A percentile compares a stretch with the other conserved stretches of the same genome.
Evolutionary conservation across 2,888 invertebrate genomes (phyloP).

Genomic region (Craniophora ligustri): DNA sequence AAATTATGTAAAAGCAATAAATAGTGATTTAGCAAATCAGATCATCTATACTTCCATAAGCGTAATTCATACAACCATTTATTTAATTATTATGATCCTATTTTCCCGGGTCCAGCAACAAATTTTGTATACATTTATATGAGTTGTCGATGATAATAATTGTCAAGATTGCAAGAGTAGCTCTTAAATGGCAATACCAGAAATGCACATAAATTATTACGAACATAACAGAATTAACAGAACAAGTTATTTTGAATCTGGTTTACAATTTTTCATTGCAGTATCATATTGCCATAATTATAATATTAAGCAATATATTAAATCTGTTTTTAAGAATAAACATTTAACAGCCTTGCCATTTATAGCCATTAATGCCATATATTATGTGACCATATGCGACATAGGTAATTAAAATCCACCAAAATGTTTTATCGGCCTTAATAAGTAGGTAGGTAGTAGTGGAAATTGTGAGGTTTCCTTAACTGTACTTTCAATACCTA

Average conservation of each 20-base stretch:
- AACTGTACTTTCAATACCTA: slow-evolving; percentile 21
- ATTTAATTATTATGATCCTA: too few species aligned
- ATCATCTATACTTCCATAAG: too few species aligned
- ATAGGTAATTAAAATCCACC: slow-evolving; percentile 36
- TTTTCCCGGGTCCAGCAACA: too few species aligned
- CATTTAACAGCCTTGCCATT: slow-evolving; percentile 20
- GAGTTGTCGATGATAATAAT: too few species aligned
- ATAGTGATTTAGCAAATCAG: slow-evolving; percentile 10
- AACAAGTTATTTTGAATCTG: slow-evolving; percentile 4
- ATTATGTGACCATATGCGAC: slow-evolving; percentile 24
- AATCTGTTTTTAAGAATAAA: slow-evolving; percentile 17
- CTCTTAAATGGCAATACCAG: not conserved
- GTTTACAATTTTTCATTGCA: slow-evolving; percentile 11
- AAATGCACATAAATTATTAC: not conserved
- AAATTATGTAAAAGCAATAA: slow-evolving; percentile 14
- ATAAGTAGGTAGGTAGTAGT: slow-evolving; percentile 34
- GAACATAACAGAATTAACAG: slow-evolving; percentile 3
- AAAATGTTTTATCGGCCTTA: slow-evolving; percentile 39
- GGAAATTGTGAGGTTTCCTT: slow-evolving; percentile 20
- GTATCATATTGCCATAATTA: slow-evolving; percentile 18
- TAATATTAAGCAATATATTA: slow-evolving; percentile 15
- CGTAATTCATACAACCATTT: too few species aligned
- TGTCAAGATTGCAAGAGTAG: too few species aligned
- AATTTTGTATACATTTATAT: too few species aligned
- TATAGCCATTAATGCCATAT: slow-evolving; percentile 28